Base-by-base conservation (phyloP, 2,113 vertebrate genomes). In the Leptobrachium ailaonicum region DNA sequence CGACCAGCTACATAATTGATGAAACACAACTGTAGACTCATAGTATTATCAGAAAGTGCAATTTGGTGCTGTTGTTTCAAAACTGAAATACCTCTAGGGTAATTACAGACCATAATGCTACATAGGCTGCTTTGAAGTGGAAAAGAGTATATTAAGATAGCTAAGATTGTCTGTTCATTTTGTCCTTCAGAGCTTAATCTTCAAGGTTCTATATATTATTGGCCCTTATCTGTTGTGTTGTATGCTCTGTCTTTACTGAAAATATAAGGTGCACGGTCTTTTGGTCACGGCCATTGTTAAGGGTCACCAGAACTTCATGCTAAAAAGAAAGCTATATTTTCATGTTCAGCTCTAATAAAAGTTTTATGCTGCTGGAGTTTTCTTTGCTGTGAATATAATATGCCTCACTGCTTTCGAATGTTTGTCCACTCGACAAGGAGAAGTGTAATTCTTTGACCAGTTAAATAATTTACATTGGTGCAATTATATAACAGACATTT, bases 1-100 rank as follows among this genome's bases (percentile, higher is more conserved):
- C 88, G 90, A 91, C 88, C 88, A 88, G 87, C 89, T 90, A 87
- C 87, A 89, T 90, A 92, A 92, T 82, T 92, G 90, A 92, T 92
- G 90, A 91, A 92, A 90, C 88, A 88, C 89, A 89, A 92, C 89
- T 90, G 86, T 69, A 86, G 88, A 83, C 87, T 90, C 83, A 89
- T 87, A 88, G 89, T 91, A 81, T 69, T 81, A 90, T 89, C 82
- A 80, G 87, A 87, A 90, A 91, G 88, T 64, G 84, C 87, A 88
- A 91, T 92, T 88, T 87, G 85, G 84, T 66, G 66, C 88, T 89
- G 89, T 92, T 53, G 72, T 89, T 93, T 85, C 76, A 56, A 91
- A 87, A 85, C 89, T 88, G 86, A 91, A 92, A 92, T 90, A 90
- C 89, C 90, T 90, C 89, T 86, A 90, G 90, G 90, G 90, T 92